phyloP scores from a whole-genome alignment of 2,113 vertebrate species.

The Cynopterus brachyotis region DNA sequence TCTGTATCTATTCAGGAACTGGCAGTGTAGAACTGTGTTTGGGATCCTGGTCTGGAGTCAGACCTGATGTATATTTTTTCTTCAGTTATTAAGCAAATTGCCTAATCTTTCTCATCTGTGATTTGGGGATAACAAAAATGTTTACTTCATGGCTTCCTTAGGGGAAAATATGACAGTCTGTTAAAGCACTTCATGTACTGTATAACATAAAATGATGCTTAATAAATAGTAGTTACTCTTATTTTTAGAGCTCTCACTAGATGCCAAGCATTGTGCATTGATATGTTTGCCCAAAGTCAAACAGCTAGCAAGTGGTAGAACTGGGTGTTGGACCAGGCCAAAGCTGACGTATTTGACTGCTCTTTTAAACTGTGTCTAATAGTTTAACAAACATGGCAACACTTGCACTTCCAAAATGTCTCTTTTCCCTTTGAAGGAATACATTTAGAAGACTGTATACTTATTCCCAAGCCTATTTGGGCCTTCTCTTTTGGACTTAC shows the following conservation, averaged over 20 bases:
- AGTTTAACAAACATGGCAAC: constrained; percentile 41
- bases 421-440: constrained; percentile 40
- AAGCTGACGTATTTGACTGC: constrained; percentile 21
- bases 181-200: background rate
- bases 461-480: background rate
- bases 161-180: background rate
- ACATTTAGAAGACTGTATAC: background rate
- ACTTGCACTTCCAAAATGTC: background rate
- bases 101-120: background rate
- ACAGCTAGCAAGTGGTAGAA: background rate
- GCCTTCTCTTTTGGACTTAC: background rate
- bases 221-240: background rate
- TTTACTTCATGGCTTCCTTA: background rate
- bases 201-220: background rate
- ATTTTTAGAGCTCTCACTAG: constrained; percentile 1
- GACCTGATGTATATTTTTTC: background rate
- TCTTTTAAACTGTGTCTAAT: constrained; percentile 27
- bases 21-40: background rate
- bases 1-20: background rate
- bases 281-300: constrained; percentile 21
- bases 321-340: constrained; percentile 20
- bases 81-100: background rate
- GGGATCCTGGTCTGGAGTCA: background rate
- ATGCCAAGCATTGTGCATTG: background rate
- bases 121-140: constrained; percentile 3